Percentiles rank a stretch among this genome's conserved stretches.
phyloP scores from a whole-genome alignment of 2,113 vertebrate species.

The Atractosteus spatula region DNA sequence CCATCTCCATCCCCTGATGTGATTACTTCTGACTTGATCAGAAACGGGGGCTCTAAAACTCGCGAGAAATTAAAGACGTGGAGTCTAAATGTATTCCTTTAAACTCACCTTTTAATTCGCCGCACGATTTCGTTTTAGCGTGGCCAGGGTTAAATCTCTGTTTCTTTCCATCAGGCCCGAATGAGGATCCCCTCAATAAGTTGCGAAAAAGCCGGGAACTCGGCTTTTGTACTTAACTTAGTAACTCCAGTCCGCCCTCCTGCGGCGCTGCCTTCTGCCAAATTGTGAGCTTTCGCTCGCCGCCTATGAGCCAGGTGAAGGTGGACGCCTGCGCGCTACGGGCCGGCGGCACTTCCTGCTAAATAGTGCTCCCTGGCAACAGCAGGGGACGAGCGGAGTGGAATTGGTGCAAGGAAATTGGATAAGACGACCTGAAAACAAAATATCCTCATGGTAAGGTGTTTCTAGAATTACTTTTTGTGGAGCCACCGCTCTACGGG shows the following conservation, averaged over 20 bases:
- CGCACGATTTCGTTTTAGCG: too few relatives aligned
- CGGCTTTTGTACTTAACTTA: too few relatives aligned
- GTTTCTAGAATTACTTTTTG: too few relatives aligned
- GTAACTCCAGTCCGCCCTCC: neutral
- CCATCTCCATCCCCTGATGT: too few relatives aligned
- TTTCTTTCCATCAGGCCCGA: neutral
- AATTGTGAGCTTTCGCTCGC: neutral
- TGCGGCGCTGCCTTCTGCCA: neutral
- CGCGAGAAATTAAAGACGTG: too few relatives aligned
- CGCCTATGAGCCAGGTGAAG: neutral
- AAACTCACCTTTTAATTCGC: too few relatives aligned
- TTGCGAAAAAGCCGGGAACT: too few relatives aligned
- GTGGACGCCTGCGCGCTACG: conserved; percentile 45
- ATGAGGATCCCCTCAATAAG: too few relatives aligned
- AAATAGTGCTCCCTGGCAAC: conserved; percentile 68
- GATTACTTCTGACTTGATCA: too few relatives aligned
- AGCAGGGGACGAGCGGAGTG: conserved; percentile 50
- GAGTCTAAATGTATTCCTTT: too few relatives aligned
- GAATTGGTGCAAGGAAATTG: conserved; percentile 34
- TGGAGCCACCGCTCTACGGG: too few relatives aligned
- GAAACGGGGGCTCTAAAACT: too few relatives aligned
- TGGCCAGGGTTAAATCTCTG: neutral
- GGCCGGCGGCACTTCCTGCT: conserved; percentile 54
- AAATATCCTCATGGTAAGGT: conserved; percentile 55
- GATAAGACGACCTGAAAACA: conserved; percentile 20